phyloP scores from a whole-genome alignment of 2,888 invertebrate species.

The Phytoseiulus persimilis region DNA sequence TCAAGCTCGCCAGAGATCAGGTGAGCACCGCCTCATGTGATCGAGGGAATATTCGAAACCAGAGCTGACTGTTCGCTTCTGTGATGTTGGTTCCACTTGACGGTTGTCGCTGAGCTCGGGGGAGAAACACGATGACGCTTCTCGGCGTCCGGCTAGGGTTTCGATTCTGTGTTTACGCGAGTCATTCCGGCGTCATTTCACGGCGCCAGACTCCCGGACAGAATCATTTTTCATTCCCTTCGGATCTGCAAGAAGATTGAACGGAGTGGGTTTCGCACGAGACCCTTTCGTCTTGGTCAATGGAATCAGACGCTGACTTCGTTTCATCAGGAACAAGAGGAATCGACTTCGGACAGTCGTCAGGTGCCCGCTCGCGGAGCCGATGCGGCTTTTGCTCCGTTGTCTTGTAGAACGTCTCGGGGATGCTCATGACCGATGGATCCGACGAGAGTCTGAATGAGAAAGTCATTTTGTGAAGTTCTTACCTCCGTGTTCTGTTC shows the following conservation, averaged over 20 bases:
- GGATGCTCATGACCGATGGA: no score
- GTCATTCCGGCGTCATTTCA: not conserved
- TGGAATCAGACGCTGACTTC: no score
- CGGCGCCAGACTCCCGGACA: no score
- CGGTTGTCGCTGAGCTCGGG: no score
- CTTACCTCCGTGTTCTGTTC: no score
- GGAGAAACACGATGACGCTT: no score
- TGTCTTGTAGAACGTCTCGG: no score
- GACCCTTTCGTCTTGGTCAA: not conserved
- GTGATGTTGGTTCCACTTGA: no score
- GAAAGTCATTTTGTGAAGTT: no score
- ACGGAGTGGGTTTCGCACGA: not conserved
- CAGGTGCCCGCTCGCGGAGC: not conserved
- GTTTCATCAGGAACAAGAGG: no score
- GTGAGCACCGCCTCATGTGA: constrained; percentile 48
- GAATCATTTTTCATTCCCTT: not conserved
- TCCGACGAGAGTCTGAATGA: not conserved
- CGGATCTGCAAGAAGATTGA: not conserved
- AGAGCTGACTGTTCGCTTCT: no score
- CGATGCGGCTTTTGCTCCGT: not conserved
- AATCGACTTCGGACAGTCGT: not conserved
- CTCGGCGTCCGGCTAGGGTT: not conserved
- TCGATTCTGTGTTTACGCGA: not conserved
- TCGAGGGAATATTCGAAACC: no score
- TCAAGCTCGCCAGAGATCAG: constrained; percentile 80